phyloP scores from a whole-genome alignment of 2,113 vertebrate genomes.

The Amblyornis subalaris region DNA sequence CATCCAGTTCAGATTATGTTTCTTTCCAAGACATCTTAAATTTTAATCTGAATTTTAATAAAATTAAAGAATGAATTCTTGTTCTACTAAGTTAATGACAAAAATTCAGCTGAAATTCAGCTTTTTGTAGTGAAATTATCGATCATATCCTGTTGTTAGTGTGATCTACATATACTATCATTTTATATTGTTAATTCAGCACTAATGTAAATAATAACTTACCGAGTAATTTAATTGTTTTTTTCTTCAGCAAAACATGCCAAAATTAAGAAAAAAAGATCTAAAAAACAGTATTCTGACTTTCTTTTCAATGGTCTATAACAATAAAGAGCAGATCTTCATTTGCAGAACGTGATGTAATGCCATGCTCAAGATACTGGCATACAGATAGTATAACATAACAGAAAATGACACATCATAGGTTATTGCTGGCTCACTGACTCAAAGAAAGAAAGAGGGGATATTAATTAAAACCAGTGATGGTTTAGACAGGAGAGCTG shows the following conservation, averaged over 20 bases:
- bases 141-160: neutral
- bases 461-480: neutral
- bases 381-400: neutral
- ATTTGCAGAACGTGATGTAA: neutral
- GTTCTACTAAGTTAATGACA: neutral
- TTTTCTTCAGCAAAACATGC: neutral
- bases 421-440: neutral
- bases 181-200: neutral
- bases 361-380: neutral
- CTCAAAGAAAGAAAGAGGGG: neutral
- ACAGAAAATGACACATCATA: neutral
- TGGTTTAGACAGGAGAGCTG: neutral
- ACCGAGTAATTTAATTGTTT: neutral
- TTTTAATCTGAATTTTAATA: neutral
- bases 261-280: neutral
- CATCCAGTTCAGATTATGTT: accelerated
- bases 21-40: neutral
- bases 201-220: neutral
- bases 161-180: neutral
- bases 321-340: neutral
- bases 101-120: neutral
- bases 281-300: neutral
- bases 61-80: neutral
- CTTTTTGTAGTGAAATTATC: neutral
- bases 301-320: neutral